phyloP scores from a whole-genome alignment of 2,797 vertebrate species.

The Pangasius macronema region DNA sequence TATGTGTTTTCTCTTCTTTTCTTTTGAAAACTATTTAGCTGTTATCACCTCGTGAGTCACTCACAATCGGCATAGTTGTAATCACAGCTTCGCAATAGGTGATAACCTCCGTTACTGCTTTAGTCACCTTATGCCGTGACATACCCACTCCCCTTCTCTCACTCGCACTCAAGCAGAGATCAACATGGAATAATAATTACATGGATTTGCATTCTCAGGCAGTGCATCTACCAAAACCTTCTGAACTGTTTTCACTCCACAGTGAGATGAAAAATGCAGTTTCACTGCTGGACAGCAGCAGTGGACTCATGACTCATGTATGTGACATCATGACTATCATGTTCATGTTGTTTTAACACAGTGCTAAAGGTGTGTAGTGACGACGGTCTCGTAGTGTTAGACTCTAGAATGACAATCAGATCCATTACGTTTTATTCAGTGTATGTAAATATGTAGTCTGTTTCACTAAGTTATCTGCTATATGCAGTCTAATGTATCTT shows the following conservation, averaged over 20 bases:
- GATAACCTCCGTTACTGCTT: background rate
- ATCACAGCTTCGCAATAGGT: background rate
- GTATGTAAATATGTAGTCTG: background rate
- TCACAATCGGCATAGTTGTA: background rate
- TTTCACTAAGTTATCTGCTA: background rate
- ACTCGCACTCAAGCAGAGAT: background rate
- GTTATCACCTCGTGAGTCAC: no score
- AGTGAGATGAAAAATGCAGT: slow-evolving; percentile 18
- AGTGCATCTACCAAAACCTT: slow-evolving; percentile 21
- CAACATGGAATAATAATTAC: background rate
- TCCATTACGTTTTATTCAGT: no score
- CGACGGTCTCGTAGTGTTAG: no score
- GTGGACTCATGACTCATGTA: slow-evolving; percentile 6
- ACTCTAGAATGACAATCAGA: no score
- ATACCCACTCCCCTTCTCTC: background rate
- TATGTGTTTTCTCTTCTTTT: background rate
- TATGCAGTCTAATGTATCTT: background rate
- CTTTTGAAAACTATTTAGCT: background rate
- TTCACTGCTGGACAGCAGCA: background rate
- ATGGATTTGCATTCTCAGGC: slow-evolving; percentile 24
- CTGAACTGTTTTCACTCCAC: slow-evolving; percentile 10
- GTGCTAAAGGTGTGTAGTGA: no score
- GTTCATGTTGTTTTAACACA: slow-evolving; percentile 10
- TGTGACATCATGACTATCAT: background rate
- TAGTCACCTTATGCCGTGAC: background rate